Conservation (phyloP, 2,888 invertebrate genomes). For the Cataglyphis albicans region DNA sequence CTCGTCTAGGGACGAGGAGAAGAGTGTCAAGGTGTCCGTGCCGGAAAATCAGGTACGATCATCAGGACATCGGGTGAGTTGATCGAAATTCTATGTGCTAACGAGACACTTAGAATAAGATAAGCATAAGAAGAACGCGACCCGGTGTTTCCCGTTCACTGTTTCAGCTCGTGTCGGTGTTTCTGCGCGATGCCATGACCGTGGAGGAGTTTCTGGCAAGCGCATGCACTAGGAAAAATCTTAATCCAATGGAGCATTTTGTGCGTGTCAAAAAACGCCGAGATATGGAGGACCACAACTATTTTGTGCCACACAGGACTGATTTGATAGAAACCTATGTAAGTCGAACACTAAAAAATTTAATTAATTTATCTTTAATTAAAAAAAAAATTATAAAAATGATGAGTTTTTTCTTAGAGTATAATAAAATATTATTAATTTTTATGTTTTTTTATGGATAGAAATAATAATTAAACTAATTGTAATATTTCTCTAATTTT, state of each 20-base stretch:
- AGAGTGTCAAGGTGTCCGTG: conserved; percentile 95
- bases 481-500: not conserved
- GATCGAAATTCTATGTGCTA: conserved; percentile 26
- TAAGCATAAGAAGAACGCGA: conserved; percentile 30
- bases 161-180: conserved; percentile 91
- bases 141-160: conserved; percentile 32
- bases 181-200: conserved; percentile 96
- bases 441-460: not conserved
- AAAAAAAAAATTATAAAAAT: not conserved
- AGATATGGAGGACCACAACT: conserved; percentile 98
- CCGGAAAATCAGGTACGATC: conserved; percentile 91
- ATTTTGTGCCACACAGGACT: conserved; percentile 97
- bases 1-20: conserved; percentile 95
- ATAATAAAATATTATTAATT: not conserved
- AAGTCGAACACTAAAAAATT: conserved; percentile 86
- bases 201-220: conserved; percentile 98
- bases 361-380: not conserved
- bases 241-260: conserved; percentile 98
- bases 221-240: conserved; percentile 96
- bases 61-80: conserved; percentile 53
- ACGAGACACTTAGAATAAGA: conserved; percentile 10
- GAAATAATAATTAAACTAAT: not conserved
- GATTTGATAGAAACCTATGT: conserved; percentile 98
- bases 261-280: conserved; percentile 97
- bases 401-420: no score